Base-by-base conservation (phyloP, 1,140 invertebrate genomes). In the Heliothis subflexa region DNA sequence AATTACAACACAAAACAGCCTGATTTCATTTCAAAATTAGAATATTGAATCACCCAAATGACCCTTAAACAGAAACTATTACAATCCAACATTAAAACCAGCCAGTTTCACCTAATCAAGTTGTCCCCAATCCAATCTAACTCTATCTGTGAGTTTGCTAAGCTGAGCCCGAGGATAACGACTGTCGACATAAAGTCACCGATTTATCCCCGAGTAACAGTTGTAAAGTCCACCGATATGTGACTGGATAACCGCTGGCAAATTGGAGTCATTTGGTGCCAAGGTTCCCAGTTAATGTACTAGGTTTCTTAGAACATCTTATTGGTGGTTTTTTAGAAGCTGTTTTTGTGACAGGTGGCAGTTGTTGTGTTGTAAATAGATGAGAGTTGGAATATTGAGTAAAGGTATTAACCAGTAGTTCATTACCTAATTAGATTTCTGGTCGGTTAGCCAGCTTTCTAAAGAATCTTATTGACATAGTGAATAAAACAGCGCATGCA, bases 41-140 rank as follows among this genome's bases (percentile, higher is more conserved):
- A 40, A 40, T 5, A 40, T 40, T 40, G 7, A 9, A 9, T 40
- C 33, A 40, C 33, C 33, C 3, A 40, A 40, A 40, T 40, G 33
- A 40, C 33, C 33, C 64, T 50, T 3, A 13, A 52, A 70, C 18
- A 28, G 50, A 18, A 21, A 13, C 47, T 13, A 70, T 70, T 50
- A 50, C 47, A 25, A 28, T 28, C 66, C 18, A 70, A 21, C 28
- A 70, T 52, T 47, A 64, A 3, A 68, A 21, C 47, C 50, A 68
- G 45, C 66, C 50, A 66, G 40, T 47, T 50, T 70, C 66, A 52
- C 47, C 66, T 70, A 61, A 74, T 74, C 71, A 74, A 74, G 71
- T 74, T 74, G 71, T 74, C 71, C 71, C 14, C 50, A 49, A 74
- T 74, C 71, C 55, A 74, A 74, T 74, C 71, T 74, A 61, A 74